Base-by-base conservation (phyloP, 2,113 vertebrate genomes). In the Coregonus clupeaformis region DNA sequence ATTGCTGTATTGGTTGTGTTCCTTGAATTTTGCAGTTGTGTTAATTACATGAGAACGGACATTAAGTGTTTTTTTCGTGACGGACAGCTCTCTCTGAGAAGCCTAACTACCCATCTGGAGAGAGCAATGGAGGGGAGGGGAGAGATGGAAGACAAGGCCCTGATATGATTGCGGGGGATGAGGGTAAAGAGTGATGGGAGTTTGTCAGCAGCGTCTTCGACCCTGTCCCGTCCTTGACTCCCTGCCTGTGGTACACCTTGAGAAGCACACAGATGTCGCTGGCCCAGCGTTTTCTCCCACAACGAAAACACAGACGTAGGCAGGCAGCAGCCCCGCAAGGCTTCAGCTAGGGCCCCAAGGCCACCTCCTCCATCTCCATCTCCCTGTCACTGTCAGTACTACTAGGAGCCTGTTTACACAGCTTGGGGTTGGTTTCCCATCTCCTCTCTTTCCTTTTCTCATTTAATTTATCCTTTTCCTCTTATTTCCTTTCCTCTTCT, bases 341-440 rank as follows among this genome's bases (percentile, higher is more conserved):
- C 85, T 90, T 66, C 75, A 81, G 49, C 85, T 87, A 24, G 7
- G 60, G 22, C 60, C 76, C 87, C 84, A 86, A 85, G 87, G 87
- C 86, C 60, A 63, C 16, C 49, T 4, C 49, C 3, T 18, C 42
- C 3, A 3, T 45, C 27, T 11, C 49, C 49, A 14, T 18, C 18
- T 4, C 49, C 18, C 49, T 52, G 18, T 52, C 49, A 18, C n/a
- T n/a, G n/a, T n/a, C n/a, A n/a, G n/a, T n/a, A n/a, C n/a, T n/a
- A n/a, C 14, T 52, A 52, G 47, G 47, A 49, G 3, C 14, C 55
- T 91, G 85, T 91, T 91, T 91, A 86, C 87, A 90, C 90, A 91
- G 90, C 90, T 91, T 90, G 81, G 82, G 85, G 85, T 81, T 84
- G 6, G 60, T 80, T 90, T 91, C 89, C 57, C 62, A 87, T 90